Percentiles rank a stretch among this genome's conserved stretches.
Conservation (phyloP, 1,140 invertebrate species). For the Drosophila willistoni region DNA sequence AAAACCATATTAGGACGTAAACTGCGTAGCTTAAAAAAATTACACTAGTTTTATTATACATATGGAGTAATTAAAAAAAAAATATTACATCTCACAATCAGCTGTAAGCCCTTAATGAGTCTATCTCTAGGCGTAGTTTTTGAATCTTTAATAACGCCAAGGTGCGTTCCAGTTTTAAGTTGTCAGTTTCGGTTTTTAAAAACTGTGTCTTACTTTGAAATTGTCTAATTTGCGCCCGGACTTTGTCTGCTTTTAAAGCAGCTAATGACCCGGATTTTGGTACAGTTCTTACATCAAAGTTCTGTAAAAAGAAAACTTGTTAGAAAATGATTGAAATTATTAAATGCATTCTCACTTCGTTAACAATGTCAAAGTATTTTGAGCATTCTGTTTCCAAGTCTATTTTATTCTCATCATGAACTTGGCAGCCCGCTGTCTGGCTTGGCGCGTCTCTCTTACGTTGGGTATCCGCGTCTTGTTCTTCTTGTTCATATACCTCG, state of each 20-base stretch:
- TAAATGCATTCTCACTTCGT: neutral
- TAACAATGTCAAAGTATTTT: slow-evolving; percentile 14
- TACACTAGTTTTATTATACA: neutral
- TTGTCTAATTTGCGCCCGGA: slow-evolving; percentile 40
- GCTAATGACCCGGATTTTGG: slow-evolving; percentile 27
- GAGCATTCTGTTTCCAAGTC: slow-evolving; percentile 14
- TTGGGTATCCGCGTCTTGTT: neutral
- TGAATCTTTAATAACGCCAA: slow-evolving; percentile 35
- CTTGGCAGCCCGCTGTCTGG: neutral
- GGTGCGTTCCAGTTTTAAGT: slow-evolving; percentile 41
- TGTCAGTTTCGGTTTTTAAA: slow-evolving; percentile 43
- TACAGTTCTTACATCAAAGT: slow-evolving; percentile 14
- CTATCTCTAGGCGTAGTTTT: slow-evolving; percentile 46
- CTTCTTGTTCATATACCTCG: neutral
- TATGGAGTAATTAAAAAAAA: neutral
- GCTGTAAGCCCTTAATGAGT: slow-evolving; percentile 27
- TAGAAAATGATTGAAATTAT: neutral
- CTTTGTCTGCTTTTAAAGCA: slow-evolving; percentile 36
- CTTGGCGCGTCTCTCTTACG: neutral
- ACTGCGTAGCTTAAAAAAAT: neutral
- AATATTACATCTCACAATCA: neutral
- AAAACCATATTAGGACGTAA: neutral
- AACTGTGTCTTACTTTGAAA: slow-evolving; percentile 45
- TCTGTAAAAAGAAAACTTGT: slow-evolving; percentile 17
- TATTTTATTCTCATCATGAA: neutral